Evolutionary conservation across 2,888 invertebrate genomes (phyloP).

Genomic region (Hoplodrina ambigua): DNA sequence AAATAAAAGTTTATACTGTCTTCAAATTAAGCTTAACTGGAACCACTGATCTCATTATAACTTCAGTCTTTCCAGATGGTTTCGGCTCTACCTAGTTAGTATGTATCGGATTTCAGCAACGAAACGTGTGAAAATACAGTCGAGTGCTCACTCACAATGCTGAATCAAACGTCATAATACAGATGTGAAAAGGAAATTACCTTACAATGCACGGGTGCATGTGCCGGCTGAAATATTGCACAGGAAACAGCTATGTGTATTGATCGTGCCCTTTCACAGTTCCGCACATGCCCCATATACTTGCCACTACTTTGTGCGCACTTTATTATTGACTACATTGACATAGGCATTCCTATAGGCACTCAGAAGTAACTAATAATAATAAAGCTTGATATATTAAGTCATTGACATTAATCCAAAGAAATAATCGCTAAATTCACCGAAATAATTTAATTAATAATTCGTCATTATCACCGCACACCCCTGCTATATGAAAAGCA

Average conservation of each 20-base stretch:
- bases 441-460: slow-evolving; percentile 4
- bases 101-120: not conserved
- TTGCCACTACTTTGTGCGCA: slow-evolving; percentile 39
- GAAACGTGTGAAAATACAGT: not conserved
- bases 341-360: not conserved
- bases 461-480: not conserved
- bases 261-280: slow-evolving; percentile 54
- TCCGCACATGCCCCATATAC: slow-evolving; percentile 24
- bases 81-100: too few species aligned
- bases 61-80: too few species aligned
- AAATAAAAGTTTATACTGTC: too few species aligned
- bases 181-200: slow-evolving; percentile 51
- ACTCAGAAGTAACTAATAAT: not conserved
- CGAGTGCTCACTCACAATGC: not conserved
- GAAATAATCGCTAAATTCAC: slow-evolving; percentile 4
- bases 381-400: not conserved
- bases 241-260: slow-evolving; percentile 59
- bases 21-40: too few species aligned
- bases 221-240: slow-evolving; percentile 38
- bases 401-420: not conserved
- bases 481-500: slow-evolving; percentile 16
- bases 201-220: slow-evolving; percentile 29
- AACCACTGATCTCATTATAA: not conserved
- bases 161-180: slow-evolving; percentile 16
- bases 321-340: not conserved